Conservation (phyloP, 2,797 vertebrate genomes). For the Halcyon leucocephala region DNA sequence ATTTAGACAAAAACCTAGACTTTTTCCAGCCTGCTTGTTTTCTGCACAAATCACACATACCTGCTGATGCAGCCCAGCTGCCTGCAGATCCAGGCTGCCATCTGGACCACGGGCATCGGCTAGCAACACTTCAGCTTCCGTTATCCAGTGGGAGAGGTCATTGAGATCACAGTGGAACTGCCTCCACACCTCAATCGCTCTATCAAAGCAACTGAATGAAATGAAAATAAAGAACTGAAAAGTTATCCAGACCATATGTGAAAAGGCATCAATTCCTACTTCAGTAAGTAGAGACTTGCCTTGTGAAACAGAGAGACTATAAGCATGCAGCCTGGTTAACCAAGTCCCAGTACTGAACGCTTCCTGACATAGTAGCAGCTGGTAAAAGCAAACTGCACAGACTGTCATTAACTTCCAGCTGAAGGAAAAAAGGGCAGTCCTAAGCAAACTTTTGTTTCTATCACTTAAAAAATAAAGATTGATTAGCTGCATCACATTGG, state of each 20-base stretch:
- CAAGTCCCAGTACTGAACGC: not conserved
- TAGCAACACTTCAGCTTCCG: constrained; percentile 85
- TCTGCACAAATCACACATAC: constrained; percentile 63
- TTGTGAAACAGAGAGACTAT: not conserved
- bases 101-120: constrained; percentile 77
- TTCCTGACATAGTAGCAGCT: not conserved
- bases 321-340: not conserved
- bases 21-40: not conserved
- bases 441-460: not conserved
- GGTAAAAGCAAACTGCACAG: not conserved
- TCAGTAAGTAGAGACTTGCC: not conserved
- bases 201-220: constrained; percentile 82
- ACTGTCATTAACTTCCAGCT: not conserved
- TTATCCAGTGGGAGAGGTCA: constrained; percentile 90
- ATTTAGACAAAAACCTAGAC: not conserved
- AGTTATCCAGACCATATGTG: not conserved
- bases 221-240: not conserved
- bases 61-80: constrained; percentile 84
- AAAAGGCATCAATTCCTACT: not conserved
- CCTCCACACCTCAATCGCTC: constrained; percentile 88
- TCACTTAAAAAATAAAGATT: constrained; percentile 34
- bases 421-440: not conserved
- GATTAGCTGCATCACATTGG: constrained; percentile 4
- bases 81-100: constrained; percentile 83
- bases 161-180: constrained; percentile 92